These are phyloP conservation scores for Chamaea fasciata DNA, from an alignment of 2,113 vertebrate species.

Conservation along the genomic window DNA sequence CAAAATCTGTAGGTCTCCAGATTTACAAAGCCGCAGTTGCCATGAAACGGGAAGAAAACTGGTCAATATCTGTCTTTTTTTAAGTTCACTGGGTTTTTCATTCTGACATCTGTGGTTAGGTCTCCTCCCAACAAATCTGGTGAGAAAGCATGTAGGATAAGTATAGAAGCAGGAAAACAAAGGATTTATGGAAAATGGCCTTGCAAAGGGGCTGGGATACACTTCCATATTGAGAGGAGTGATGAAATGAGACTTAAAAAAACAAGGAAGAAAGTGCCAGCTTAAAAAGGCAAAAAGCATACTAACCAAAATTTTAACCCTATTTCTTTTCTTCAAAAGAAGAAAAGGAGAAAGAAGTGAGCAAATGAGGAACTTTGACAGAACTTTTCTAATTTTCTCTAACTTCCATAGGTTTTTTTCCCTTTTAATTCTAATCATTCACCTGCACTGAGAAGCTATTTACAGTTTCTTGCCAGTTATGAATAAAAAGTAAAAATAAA, in stretches of 20 bases:
- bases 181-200: neutral
- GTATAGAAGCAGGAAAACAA: neutral
- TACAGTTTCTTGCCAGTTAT: conserved; percentile 1
- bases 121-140: neutral
- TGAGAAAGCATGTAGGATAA: neutral
- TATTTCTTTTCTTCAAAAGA: neutral
- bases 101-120: neutral
- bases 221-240: neutral
- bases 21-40: neutral
- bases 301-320: neutral
- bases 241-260: neutral
- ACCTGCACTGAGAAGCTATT: conserved; percentile 20
- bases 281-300: neutral
- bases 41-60: neutral
- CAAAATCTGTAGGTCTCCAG: neutral
- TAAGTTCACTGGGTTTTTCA: neutral
- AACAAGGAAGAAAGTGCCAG: accelerated
- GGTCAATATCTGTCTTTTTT: neutral
- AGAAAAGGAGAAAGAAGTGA: neutral
- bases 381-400: neutral
- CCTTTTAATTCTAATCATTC: neutral
- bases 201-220: neutral
- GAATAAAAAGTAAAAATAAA: conserved; percentile 53
- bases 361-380: neutral
- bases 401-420: neutral